phyloP scores from a whole-genome alignment of 1,140 invertebrate genomes.

The Maniola jurtina region DNA sequence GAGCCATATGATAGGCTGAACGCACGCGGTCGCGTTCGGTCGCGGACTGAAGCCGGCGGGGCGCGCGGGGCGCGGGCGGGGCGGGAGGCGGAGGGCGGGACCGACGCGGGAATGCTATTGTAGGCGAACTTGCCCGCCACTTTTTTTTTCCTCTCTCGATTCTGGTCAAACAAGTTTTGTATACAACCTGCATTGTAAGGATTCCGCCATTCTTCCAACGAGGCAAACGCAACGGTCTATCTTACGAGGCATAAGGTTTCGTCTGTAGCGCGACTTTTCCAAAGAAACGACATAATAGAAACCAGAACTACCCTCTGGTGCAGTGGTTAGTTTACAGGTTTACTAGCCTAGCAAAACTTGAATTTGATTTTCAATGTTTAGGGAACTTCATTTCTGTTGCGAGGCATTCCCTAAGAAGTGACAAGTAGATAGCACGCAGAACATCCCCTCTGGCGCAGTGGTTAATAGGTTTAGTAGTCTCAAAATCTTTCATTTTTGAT shows the following conservation, averaged over 20 bases:
- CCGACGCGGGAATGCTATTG: conserved; percentile 70
- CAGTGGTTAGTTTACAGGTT: too few species aligned
- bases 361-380: too few species aligned
- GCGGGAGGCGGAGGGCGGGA: conserved; percentile 58
- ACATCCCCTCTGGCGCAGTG: too few species aligned
- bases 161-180: conserved; percentile 78
- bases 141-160: conserved; percentile 76
- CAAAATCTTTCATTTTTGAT: too few species aligned
- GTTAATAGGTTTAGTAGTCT: too few species aligned
- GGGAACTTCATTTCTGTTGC: too few species aligned
- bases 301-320: too few species aligned
- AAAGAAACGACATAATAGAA: not conserved
- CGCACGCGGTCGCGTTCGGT: conserved; percentile 58
- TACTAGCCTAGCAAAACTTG: too few species aligned
- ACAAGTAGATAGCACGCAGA: too few species aligned
- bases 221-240: conserved; percentile 57
- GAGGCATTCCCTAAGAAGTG: too few species aligned
- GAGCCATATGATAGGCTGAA: conserved; percentile 41
- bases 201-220: conserved; percentile 73
- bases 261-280: conserved; percentile 34
- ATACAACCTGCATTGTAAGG: conserved; percentile 77
- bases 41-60: conserved; percentile 50
- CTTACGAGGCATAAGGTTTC: conserved; percentile 62
- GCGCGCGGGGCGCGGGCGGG: conserved; percentile 53
- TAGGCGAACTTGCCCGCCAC: conserved; percentile 75